Conservation (phyloP, 2,797 vertebrate species). For the Bradypodion ventrale region DNA sequence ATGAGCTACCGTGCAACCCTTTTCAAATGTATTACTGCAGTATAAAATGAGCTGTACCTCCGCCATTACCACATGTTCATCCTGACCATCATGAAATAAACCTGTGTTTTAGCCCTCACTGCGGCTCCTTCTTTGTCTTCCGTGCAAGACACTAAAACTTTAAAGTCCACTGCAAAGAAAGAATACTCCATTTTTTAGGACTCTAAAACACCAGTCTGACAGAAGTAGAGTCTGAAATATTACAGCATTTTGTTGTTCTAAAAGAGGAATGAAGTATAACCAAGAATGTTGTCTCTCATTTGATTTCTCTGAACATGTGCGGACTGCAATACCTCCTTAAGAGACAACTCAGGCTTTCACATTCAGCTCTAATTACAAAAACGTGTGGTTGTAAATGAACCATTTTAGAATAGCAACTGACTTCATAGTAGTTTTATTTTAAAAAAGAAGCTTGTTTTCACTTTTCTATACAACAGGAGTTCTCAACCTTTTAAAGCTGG, state of each 20-base stretch:
- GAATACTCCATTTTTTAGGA: neutral
- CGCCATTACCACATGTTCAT: too few species aligned
- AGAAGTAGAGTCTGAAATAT: conserved; percentile 43
- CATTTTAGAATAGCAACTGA: neutral
- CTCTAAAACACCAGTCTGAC: conserved; percentile 32
- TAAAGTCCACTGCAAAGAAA: neutral
- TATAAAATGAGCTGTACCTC: too few species aligned
- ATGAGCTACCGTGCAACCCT: too few species aligned
- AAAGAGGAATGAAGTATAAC: conserved; percentile 39
- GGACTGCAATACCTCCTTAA: neutral
- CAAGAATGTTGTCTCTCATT: conserved; percentile 25
- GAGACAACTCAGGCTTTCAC: conserved; percentile 11
- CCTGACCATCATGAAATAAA: too few species aligned
- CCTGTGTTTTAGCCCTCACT: too few species aligned
- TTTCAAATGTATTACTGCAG: too few species aligned
- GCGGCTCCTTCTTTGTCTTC: too few species aligned
- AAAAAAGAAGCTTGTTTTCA: neutral
- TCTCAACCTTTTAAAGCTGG: too few species aligned
- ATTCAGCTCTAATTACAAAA: conserved; percentile 17
- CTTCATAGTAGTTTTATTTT: neutral
- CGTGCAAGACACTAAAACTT: too few species aligned
- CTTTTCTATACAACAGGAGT: too few species aligned
- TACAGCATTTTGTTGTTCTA: conserved; percentile 30
- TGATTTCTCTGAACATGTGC: conserved; percentile 2
- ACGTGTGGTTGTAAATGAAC: neutral